A percentile compares a stretch with the other conserved stretches of the same genome.
phyloP scores from a whole-genome alignment of 2,888 invertebrate genomes.

The Heliconius hortense region DNA sequence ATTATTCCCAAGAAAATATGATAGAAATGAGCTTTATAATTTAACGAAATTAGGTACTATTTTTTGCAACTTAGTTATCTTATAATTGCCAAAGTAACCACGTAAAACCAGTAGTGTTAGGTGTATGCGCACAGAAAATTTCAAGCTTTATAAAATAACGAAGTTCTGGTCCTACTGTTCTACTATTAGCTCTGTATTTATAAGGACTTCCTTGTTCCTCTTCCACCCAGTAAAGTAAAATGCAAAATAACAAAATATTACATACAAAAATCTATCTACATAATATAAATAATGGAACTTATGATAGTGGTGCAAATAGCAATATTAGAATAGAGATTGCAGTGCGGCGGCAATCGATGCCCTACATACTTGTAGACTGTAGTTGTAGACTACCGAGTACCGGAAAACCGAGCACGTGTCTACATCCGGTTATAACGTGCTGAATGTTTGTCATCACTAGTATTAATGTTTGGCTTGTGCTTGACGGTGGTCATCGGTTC shows the following conservation, averaged over 20 bases:
- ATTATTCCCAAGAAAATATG: no score
- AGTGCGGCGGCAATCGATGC: constrained; percentile 29
- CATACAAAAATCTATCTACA: not conserved
- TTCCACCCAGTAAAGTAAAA: not conserved
- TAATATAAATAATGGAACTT: not conserved
- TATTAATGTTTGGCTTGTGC: not conserved
- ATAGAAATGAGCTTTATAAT: no score
- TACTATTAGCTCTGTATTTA: no score
- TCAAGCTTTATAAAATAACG: no score
- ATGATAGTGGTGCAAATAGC: not conserved
- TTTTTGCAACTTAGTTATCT: no score
- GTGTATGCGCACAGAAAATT: no score
- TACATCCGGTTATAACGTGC: constrained; percentile 3
- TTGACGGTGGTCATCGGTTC: not conserved
- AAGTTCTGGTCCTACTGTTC: no score
- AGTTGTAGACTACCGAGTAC: not conserved
- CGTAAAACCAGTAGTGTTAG: no score
- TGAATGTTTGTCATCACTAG: not conserved
- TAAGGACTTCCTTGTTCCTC: no score
- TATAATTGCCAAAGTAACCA: no score
- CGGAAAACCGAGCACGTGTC: constrained; percentile 18
- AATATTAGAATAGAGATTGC: constrained; percentile 27
- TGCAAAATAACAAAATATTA: not conserved
- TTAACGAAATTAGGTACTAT: no score
- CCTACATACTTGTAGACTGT: constrained; percentile 18